These are phyloP conservation scores for Brachionus rubens DNA, from an alignment of 1,140 invertebrate genomes.

Conservation along the genomic window DNA sequence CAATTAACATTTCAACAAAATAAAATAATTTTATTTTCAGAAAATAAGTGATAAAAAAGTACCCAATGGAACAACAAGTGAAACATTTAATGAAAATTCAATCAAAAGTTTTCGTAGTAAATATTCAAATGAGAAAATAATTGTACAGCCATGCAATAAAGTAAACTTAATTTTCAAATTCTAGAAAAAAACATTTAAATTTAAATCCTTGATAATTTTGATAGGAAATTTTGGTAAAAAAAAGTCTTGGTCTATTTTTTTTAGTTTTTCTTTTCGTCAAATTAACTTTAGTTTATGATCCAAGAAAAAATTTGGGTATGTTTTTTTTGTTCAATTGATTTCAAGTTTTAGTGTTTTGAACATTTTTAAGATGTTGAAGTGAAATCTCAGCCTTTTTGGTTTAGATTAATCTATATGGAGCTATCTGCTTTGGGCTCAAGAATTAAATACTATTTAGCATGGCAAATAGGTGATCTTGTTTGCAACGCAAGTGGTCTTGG, in stretches of 20 bases:
- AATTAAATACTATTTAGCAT: slow-evolving; percentile 93
- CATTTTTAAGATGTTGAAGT: not conserved
- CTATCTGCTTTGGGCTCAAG: slow-evolving; percentile 55
- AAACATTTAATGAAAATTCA: not conserved
- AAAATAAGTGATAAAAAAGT: not conserved
- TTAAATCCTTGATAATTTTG: not conserved
- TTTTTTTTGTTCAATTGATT: not conserved
- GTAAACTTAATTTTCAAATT: not conserved
- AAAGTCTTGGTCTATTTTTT: not conserved
- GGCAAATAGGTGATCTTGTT: slow-evolving; percentile 80
- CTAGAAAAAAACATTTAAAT: not conserved
- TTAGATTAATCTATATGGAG: slow-evolving; percentile 4
- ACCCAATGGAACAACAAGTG: not conserved
- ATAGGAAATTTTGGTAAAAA: not conserved
- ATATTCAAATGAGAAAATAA: too few relatives aligned
- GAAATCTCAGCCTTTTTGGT: not conserved
- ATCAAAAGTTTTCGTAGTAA: not conserved
- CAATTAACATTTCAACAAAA: not conserved
- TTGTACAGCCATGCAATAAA: slow-evolving; percentile 14
- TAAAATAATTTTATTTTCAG: too few relatives aligned
- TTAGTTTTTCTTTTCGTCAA: not conserved
- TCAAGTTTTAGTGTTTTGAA: not conserved
- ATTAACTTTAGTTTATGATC: not conserved
- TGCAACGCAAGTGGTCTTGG: slow-evolving; percentile 90
- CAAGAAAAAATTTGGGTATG: slow-evolving; percentile 1